A percentile compares a stretch with the other conserved stretches of the same genome.
These are phyloP conservation scores for Allolobophora icterica DNA, from an alignment of 2,888 invertebrate genomes.

Conservation along the genomic window DNA sequence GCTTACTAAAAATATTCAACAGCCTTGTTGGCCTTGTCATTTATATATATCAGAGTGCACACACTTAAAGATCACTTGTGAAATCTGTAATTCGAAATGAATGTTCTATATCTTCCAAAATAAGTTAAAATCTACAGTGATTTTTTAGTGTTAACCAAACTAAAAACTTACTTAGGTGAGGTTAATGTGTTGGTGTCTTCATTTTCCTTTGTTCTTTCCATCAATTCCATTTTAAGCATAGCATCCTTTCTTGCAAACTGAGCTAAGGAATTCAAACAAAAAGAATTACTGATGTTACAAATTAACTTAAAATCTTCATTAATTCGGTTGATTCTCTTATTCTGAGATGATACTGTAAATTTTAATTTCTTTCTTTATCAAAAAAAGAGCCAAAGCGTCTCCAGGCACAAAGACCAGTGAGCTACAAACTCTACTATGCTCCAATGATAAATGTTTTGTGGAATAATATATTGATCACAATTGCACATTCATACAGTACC, in stretches of 20 bases:
- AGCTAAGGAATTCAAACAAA: background rate
- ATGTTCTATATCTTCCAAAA: background rate
- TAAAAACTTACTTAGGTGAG: background rate
- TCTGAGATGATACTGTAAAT: background rate
- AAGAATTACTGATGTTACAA: background rate
- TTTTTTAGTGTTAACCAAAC: background rate
- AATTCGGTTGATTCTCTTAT: background rate
- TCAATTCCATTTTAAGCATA: constrained; percentile 21
- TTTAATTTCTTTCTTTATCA: background rate
- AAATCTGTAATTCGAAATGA: background rate
- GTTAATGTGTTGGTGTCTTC: constrained; percentile 7
- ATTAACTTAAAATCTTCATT: background rate
- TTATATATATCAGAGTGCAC: background rate
- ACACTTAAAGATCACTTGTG: background rate
- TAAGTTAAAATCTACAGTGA: background rate
- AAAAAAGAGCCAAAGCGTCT: background rate
- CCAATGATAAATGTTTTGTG: background rate
- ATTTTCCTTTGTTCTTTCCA: background rate
- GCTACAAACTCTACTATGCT: background rate
- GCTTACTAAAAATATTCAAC: background rate
- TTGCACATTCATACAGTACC: background rate
- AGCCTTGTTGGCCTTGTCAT: background rate
- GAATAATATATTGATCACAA: background rate
- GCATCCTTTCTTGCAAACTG: constrained; percentile 26
- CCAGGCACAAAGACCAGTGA: background rate